These are phyloP conservation scores for Lindbergichthys nudifrons DNA, from an alignment of 2,797 vertebrate species.

Conservation along the genomic window DNA sequence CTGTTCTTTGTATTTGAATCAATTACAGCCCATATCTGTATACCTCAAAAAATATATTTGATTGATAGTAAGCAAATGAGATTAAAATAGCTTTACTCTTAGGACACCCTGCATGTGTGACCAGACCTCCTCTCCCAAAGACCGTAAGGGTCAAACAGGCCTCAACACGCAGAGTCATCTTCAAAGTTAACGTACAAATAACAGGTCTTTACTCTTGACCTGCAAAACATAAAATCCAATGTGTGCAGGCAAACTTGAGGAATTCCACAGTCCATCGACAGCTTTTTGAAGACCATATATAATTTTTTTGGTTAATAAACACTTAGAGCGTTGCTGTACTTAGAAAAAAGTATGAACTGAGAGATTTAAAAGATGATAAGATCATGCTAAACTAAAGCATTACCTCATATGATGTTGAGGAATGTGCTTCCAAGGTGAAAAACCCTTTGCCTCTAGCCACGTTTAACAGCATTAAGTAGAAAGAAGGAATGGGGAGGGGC, in stretches of 20 bases:
- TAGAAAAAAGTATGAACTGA: conserved; percentile 5
- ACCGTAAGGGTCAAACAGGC: conserved; percentile 48
- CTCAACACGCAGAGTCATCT: conserved; percentile 49
- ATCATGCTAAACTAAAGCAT: conserved; percentile 57
- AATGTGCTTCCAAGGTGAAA: conserved; percentile 72
- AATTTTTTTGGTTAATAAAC: conserved; percentile 17
- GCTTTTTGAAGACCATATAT: background rate
- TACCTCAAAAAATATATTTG: background rate
- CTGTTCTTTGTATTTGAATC: background rate
- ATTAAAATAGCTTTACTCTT: background rate
- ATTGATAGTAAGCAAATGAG: background rate
- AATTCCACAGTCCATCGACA: conserved; percentile 47
- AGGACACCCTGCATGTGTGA: conserved; percentile 29
- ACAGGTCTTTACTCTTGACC: conserved; percentile 50
- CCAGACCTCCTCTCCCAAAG: conserved; percentile 16
- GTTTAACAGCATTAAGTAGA: conserved; percentile 39
- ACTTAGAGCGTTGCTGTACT: conserved; percentile 7
- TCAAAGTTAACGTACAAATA: conserved; percentile 55
- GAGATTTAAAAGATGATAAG: conserved; percentile 20
- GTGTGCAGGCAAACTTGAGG: conserved; percentile 56
- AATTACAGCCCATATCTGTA: background rate
- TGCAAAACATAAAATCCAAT: conserved; percentile 37
- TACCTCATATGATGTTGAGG: conserved; percentile 72
- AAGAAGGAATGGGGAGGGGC: conserved; percentile 20
- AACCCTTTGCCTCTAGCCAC: conserved; percentile 55